Evolutionary conservation across 2,888 invertebrate species (phyloP), one percentile per base, ranked within the genome.

Genomic region (Dimorphilus gyrociliatus): DNA sequence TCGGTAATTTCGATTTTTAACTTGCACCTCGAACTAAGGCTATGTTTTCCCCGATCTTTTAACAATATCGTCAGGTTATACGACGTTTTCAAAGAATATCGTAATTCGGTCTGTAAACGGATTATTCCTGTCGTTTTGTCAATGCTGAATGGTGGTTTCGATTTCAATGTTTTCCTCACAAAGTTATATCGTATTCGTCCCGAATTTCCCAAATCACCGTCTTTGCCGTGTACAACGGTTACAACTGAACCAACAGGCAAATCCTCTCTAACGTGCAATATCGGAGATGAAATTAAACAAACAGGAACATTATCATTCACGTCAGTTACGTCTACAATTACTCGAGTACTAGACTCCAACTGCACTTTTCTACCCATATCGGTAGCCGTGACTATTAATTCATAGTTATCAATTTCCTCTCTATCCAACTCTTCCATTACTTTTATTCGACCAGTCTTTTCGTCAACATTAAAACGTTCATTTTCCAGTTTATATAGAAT

Each of bases 241-340:
- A 88, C 76, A 2, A 85, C 77, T 34, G 81, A 76, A 37, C 86
- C 86, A 2, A 73, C 65, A 0, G 88, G 90, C 7, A 88, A 72
- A 62, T 90, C 90, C 63, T 92, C 90, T 53, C 81, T 79, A 21
- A 84, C 81, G n/a, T n/a, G n/a, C n/a, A n/a, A n/a, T n/a, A n/a
- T n/a, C n/a, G n/a, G n/a, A n/a, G n/a, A n/a, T n/a, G n/a, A n/a
- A n/a, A n/a, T n/a, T n/a, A n/a, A n/a, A n/a, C n/a, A n/a, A n/a
- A n/a, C n/a, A 12, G 55, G 57, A 13, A 39, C 37, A 35, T 51
- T 47, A 39, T 59, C 57, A 37, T 59, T 59, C 6, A 45, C 49
- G 38, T 59, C 59, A 2, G 39, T 39, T 16, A 57, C 50, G 12
- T 41, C 44, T 38, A 59, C 41, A n/a, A 50, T 42, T 4, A 63